Conservation (phyloP, 2,888 invertebrate species). For the Mimachlamys varia region DNA sequence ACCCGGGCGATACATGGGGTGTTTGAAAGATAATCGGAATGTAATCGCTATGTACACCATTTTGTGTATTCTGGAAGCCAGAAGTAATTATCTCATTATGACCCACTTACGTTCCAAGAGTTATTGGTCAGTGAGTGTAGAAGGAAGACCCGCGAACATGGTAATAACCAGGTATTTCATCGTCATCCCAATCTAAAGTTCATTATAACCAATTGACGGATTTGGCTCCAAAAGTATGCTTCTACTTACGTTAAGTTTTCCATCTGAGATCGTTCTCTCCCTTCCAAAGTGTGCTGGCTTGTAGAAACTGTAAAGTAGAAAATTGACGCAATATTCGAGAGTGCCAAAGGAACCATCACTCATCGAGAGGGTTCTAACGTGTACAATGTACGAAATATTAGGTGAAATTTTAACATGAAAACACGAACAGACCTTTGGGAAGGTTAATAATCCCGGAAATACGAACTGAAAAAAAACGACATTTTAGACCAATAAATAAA, state of each 20-base stretch:
- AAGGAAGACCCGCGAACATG: background rate
- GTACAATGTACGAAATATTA: background rate
- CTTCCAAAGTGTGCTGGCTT: background rate
- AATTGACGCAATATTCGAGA: background rate
- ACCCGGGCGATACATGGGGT: background rate
- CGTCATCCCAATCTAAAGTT: background rate
- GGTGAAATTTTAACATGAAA: slow-evolving; percentile 24
- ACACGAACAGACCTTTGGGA: background rate
- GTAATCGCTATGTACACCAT: slow-evolving; percentile 6
- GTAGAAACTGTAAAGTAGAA: background rate
- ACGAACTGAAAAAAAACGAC: background rate
- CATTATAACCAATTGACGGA: slow-evolving; percentile 16
- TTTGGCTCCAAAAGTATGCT: background rate
- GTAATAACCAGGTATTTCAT: background rate
- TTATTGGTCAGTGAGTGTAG: slow-evolving; percentile 21
- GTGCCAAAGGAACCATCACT: background rate
- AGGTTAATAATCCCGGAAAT: slow-evolving; percentile 26
- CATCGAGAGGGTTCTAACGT: background rate
- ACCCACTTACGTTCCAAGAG: background rate
- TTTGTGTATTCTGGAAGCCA: background rate
- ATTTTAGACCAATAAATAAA: slow-evolving; percentile 1
- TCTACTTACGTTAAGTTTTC: background rate
- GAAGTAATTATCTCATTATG: background rate
- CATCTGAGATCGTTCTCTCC: background rate
- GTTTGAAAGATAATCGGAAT: slow-evolving; percentile 4